Percentiles rank a stretch among this genome's conserved stretches.
phyloP scores from a whole-genome alignment of 2,113 vertebrate species.

The Oreochromis niloticus region DNA sequence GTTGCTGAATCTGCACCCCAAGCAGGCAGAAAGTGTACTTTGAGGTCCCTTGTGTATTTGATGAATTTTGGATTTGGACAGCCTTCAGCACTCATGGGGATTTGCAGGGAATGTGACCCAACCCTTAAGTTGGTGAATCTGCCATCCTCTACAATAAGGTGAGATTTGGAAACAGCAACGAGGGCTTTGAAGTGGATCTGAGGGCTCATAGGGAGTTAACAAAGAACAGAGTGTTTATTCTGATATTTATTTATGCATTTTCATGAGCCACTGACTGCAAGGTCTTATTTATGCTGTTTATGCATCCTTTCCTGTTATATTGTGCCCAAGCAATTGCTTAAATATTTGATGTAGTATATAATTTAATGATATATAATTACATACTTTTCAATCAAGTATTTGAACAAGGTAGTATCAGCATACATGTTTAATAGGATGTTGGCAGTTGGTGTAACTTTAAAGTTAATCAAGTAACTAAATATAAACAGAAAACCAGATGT shows the following conservation, averaged over 20 bases:
- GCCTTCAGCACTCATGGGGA: background rate
- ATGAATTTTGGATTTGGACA: background rate
- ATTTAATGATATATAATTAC: background rate
- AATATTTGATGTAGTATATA: background rate
- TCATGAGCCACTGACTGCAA: constrained; percentile 8
- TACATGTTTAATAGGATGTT: background rate
- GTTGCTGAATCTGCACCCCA: background rate
- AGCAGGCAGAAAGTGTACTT: background rate
- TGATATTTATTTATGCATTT: background rate
- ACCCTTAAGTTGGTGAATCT: background rate
- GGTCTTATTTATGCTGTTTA: constrained; percentile 5
- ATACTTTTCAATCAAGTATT: background rate
- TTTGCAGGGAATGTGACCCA: background rate
- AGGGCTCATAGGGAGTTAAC: background rate
- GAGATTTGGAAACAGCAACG: background rate
- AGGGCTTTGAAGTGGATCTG: background rate
- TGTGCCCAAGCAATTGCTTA: background rate
- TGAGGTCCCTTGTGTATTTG: background rate
- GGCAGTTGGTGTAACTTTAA: constrained; percentile 17
- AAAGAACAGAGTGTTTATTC: background rate
- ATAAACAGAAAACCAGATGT: background rate
- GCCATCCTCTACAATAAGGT: background rate
- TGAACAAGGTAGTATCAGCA: background rate
- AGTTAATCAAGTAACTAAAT: constrained; percentile 15
- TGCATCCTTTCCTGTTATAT: background rate